Evolutionary conservation across 2,113 vertebrate genomes (phyloP), one percentile per base, ranked within the genome.

Genomic region (Pycnonotus jocosus): DNA sequence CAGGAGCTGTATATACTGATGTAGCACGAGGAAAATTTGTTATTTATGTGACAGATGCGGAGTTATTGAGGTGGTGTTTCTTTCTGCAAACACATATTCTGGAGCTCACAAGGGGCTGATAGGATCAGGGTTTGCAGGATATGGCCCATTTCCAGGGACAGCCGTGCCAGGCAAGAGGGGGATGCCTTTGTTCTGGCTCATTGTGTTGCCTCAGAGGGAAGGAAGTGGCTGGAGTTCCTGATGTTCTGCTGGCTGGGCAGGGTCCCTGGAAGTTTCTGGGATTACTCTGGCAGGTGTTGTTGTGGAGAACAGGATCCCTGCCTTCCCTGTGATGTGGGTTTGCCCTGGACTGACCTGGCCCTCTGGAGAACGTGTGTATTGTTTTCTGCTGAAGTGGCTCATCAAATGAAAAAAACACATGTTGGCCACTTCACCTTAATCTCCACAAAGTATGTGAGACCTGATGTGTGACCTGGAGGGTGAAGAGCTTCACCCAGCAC

Each of bases 191-290:
- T 98, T 96, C 92, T 92, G 95, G 94, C 92, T 97, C 94, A 97
- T 97, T 97, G 96, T 97, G 97, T 97, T 96, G 94, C 93, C 90
- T 92, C 72, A 68, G 89, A 97, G 96, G 98, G 97, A 98, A 98
- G 98, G 98, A 98, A 98, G 92, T 81, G 31, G 69, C 65, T 37
- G 95, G 97, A 96, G 95, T 95, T 95, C 96, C 96, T 95, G 96
- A 92, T 97, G 97, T 98, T 98, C 97, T 89, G 83, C 76, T 95
- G 66, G 92, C 33, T 38, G 90, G 91, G 69, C 94, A 86, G 96
- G 97, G 85, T 81, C 94, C 81, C 66, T 12, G 4, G 70, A 92
- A 92, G 57, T 93, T 95, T 81, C 61, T 80, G 95, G 90, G 90
- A 97, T 97, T 86, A 95, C 94, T 97, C 69, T 80, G 42, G 92